A percentile compares a stretch with the other conserved stretches of the same genome.
Evolutionary conservation across 2,113 vertebrate species (phyloP).

Genomic region (Gavialis gangeticus): DNA sequence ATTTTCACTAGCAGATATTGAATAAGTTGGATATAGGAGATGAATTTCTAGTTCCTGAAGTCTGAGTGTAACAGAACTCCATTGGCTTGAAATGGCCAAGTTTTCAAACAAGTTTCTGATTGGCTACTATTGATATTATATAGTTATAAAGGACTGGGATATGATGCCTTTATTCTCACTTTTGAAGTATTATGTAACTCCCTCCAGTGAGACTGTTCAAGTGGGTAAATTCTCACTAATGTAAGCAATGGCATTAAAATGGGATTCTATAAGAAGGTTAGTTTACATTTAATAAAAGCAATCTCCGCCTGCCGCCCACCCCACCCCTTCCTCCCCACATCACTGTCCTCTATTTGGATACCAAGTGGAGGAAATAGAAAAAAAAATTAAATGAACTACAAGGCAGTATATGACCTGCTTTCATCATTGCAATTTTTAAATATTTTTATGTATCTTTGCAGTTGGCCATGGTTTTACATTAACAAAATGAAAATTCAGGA

Average conservation of each 20-base stretch:
- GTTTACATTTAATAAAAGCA: background rate
- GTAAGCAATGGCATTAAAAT: background rate
- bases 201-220: background rate
- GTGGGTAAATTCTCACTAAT: background rate
- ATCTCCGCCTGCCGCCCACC: too few relatives aligned
- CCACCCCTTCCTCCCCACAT: background rate
- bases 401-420: background rate
- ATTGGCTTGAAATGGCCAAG: background rate
- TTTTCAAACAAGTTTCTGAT: background rate
- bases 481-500: background rate
- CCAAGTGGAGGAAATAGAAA: background rate
- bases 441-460: background rate
- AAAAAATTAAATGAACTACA: background rate
- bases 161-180: background rate
- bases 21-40: rapidly evolving
- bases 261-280: background rate
- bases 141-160: background rate
- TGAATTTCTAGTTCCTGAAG: background rate
- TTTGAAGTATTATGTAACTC: background rate
- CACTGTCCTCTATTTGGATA: background rate
- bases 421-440: background rate
- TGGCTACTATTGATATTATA: background rate
- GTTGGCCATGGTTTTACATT: background rate
- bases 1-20: background rate
- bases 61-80: background rate